phyloP scores from a whole-genome alignment of 2,888 invertebrate genomes.

The Nasonia oneida region DNA sequence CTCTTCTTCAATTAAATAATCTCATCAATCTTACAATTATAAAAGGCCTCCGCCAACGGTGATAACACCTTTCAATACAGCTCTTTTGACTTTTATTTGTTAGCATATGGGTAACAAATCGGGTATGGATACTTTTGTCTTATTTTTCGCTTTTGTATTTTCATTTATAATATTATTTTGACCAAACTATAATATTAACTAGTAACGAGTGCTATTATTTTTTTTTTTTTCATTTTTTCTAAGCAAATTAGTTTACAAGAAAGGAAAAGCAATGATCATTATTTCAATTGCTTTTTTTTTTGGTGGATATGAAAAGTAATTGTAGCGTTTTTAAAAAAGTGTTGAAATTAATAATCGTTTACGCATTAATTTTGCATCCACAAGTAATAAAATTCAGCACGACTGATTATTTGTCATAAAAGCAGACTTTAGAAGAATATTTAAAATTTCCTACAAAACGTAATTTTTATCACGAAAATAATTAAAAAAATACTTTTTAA shows the following conservation, averaged over 20 bases:
- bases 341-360: constrained; percentile 20
- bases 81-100: constrained; percentile 42
- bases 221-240: constrained; percentile 34
- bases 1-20: constrained; percentile 49
- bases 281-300: constrained; percentile 19
- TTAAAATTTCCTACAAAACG: constrained; percentile 31
- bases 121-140: constrained; percentile 13
- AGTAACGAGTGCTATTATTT: constrained; percentile 34
- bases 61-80: constrained; percentile 50
- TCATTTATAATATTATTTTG: constrained; percentile 25
- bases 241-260: constrained; percentile 42
- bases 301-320: constrained; percentile 54
- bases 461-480: constrained; percentile 31
- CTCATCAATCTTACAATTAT: constrained; percentile 58
- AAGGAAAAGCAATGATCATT: constrained; percentile 43
- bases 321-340: constrained; percentile 45
- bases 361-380: constrained; percentile 18
- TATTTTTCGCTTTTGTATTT: constrained; percentile 27
- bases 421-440: constrained; percentile 20
- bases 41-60: constrained; percentile 63
- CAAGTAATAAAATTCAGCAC: constrained; percentile 24
- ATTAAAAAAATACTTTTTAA: constrained; percentile 36
- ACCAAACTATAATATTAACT: constrained; percentile 39
- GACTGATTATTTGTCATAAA: constrained; percentile 15
- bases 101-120: constrained; percentile 18